Base-by-base conservation (phyloP, 1,140 invertebrate species). In the Zeugodacus cucurbitae region DNA sequence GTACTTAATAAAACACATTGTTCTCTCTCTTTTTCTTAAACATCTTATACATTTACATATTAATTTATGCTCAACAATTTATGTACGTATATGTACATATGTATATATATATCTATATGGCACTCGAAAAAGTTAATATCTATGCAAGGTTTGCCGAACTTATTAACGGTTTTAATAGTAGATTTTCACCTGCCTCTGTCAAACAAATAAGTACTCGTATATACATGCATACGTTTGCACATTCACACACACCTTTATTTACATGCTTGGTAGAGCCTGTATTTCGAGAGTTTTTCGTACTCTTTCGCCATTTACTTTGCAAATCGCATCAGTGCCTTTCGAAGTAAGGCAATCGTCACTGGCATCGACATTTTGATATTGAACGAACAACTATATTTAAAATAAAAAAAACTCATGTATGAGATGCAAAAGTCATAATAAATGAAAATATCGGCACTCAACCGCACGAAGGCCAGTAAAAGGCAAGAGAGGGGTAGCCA, bases 131-230 rank as follows among this genome's bases (percentile, higher is more conserved):
- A 6, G 5, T 26, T 3, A 26, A 70, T 29, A 34, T 3, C 14
- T 54, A 41, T 54, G n/a, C 57, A 78, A 87, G 58, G 87, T 87
- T 41, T 87, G 87, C 54, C 87, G 57, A 87, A 74, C 41, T 87
- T 87, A 87, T 87, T 87, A 87, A 87, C 87, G 67, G 48, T 29
- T 74, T 87, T 20, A 62, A 44, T 17, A n/a, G 57, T 70, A 62
- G 29, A 87, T 87, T 29, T 87, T 64, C 44, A 41, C n/a, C n/a
- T 26, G 26, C 54, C 44, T 59, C 34, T 10, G 11, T 14, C 29
- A 86, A 37, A 22, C 14, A 8, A n/a, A 11, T 59, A 54, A 3
- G 58, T 62, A 14, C 11, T 54, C 22, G 11, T 59, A 59, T 59
- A 59, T 20, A 20, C 58, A 29, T 32, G 64, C 58, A 59, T 32